These are phyloP conservation scores for Pocota personata DNA, from an alignment of 2,888 invertebrate species.

Conservation along the genomic window DNA sequence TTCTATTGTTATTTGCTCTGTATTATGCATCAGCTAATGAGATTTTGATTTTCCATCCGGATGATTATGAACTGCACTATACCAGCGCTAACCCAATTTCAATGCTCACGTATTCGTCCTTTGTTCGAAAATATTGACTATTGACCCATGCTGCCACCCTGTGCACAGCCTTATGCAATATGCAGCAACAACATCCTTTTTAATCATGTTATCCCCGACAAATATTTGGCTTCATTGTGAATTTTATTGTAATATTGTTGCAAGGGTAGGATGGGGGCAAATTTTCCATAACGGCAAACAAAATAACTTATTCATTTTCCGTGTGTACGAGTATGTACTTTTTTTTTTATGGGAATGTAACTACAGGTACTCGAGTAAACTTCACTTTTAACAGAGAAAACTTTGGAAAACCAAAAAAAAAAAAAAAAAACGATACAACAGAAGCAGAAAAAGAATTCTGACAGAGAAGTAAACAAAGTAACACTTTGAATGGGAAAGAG, in stretches of 20 bases:
- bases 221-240: constrained; percentile 15
- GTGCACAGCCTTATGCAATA: constrained; percentile 2
- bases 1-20: neutral
- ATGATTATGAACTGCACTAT: neutral
- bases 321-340: neutral
- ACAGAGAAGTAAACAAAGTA: constrained; percentile 50
- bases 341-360: neutral
- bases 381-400: constrained; percentile 16
- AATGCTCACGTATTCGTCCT: neutral
- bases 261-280: neutral
- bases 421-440: neutral
- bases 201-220: constrained; percentile 39
- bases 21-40: constrained; percentile 24
- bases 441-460: constrained; percentile 20
- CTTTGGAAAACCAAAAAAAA: constrained; percentile 6
- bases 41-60: constrained; percentile 21
- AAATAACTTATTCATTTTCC: constrained; percentile 46
- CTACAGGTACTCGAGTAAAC: constrained; percentile 16
- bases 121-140: constrained; percentile 21
- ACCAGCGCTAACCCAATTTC: neutral
- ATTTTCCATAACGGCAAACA: constrained; percentile 35
- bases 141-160: neutral
- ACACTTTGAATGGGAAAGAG: constrained; percentile 13
- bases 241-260: constrained; percentile 37
- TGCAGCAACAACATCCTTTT: constrained; percentile 20